These are phyloP conservation scores for Caiman crocodilus DNA, from an alignment of 2,797 vertebrate species.

Conservation along the genomic window DNA sequence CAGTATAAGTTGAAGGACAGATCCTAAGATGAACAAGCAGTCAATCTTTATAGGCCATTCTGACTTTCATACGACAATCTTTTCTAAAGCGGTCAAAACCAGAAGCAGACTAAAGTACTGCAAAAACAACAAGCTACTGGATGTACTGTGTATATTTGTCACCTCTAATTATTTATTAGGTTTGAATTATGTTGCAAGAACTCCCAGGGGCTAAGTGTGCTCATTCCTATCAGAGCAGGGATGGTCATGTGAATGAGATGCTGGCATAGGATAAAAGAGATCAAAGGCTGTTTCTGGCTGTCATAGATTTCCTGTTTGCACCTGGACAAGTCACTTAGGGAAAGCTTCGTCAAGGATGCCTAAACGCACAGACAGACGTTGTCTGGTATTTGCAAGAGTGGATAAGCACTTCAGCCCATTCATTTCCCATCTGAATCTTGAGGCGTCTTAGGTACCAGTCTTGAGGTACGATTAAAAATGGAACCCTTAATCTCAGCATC, in stretches of 20 bases:
- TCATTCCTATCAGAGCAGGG: neutral
- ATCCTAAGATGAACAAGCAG: constrained; percentile 8
- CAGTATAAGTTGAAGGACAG: neutral
- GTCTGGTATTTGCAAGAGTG: too few species aligned
- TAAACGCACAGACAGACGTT: too few species aligned
- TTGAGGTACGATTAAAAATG: neutral
- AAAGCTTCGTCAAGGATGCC: neutral
- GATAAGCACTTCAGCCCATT: neutral
- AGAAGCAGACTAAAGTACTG: neutral
- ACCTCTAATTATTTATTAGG: neutral
- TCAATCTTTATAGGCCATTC: constrained; percentile 1
- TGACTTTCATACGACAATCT: neutral
- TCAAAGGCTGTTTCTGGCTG: neutral
- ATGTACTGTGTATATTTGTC: neutral
- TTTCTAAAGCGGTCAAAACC: too few species aligned
- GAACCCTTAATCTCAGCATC: neutral
- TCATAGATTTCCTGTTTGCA: neutral
- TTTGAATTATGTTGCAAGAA: neutral
- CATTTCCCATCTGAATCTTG: neutral
- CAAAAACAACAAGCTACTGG: neutral
- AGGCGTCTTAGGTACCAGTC: too few species aligned
- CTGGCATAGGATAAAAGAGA: neutral
- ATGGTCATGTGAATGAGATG: neutral
- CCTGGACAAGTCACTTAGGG: neutral
- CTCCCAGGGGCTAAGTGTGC: neutral